Evolutionary conservation across 2,888 invertebrate species (phyloP), one percentile per base, ranked within the genome.

Genomic region (Allacma fusca): DNA sequence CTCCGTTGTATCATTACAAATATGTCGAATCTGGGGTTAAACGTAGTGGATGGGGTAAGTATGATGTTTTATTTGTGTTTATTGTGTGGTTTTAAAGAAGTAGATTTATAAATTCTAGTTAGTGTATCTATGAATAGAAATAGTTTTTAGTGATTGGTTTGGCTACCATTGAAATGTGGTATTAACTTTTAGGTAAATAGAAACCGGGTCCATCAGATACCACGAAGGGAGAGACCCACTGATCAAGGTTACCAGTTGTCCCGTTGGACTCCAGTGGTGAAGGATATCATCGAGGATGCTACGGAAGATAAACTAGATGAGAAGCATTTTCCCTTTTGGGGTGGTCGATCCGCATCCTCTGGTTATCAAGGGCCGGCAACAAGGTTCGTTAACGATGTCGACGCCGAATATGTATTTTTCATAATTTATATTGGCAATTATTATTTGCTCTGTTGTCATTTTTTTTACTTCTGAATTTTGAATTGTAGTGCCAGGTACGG

Each of bases 181-280:
- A 40, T 64, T 68, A 50, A 80, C 82, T 83, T 86, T 84, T 88
- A 94, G 92, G 92, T 92, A 44, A 94, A 93, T 85, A 80, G 62
- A 16, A 94, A 93, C 87, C 96, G 96, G 87, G 89, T 91, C 74
- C 97, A 96, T 87, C 92, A 93, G 82, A 92, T 96, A 44, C 92
- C 95, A 29, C 91, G 98, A 43, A 97, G 97, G 87, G 98, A 98
- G 87, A 90, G 99, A 80, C 94, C 96, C 83, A 96, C 96, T 0
- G 98, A 98, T 86, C 97, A 98, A 87, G 97, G 97, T 0, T 98
- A 98, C 87, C 98, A 98, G 87, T 97, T 98, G 96, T 98, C 97
- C 24, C 91, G 98, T 84, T 99, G 99, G 99, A 98, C 98, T 1
- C 99, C 99, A 0, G 91, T 98, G 50, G 89, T 98, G 50, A 99